Conservation (phyloP, 2,888 invertebrate species). For the Macaria liturata region DNA sequence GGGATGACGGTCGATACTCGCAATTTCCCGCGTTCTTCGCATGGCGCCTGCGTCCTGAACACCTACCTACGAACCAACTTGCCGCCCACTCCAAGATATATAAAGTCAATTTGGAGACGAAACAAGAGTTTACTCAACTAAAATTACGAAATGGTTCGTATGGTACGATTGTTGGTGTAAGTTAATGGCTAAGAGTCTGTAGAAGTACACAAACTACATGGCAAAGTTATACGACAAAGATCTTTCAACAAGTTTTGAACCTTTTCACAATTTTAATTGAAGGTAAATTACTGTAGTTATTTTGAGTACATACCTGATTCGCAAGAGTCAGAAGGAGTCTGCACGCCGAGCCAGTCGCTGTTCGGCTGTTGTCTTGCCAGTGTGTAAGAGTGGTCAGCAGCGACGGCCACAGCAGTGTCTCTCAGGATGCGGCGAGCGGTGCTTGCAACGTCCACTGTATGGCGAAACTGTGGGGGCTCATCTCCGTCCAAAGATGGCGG, state of each 20-base stretch:
- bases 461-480: conserved; percentile 74
- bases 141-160: neutral
- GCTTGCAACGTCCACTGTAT: conserved; percentile 73
- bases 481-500: conserved; percentile 74
- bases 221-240: too few relatives aligned
- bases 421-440: conserved; percentile 71
- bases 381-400: conserved; percentile 87
- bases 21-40: conserved; percentile 78
- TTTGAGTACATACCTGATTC: conserved; percentile 79
- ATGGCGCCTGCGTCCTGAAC: conserved; percentile 73
- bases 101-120: conserved; percentile 25
- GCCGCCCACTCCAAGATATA: conserved; percentile 52
- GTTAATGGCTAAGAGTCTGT: too few relatives aligned
- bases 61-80: conserved; percentile 58
- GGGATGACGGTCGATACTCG: conserved; percentile 76
- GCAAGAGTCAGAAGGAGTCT: conserved; percentile 96
- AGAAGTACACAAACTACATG: too few relatives aligned
- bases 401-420: conserved; percentile 68
- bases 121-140: conserved; percentile 13
- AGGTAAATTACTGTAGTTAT: neutral
- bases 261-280: neutral
- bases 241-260: too few relatives aligned
- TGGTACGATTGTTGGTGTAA: too few relatives aligned
- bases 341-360: conserved; percentile 87
- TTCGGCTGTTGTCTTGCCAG: conserved; percentile 84